phyloP scores from a whole-genome alignment of 2,888 invertebrate genomes.

The Ryuthela nishihirai region DNA sequence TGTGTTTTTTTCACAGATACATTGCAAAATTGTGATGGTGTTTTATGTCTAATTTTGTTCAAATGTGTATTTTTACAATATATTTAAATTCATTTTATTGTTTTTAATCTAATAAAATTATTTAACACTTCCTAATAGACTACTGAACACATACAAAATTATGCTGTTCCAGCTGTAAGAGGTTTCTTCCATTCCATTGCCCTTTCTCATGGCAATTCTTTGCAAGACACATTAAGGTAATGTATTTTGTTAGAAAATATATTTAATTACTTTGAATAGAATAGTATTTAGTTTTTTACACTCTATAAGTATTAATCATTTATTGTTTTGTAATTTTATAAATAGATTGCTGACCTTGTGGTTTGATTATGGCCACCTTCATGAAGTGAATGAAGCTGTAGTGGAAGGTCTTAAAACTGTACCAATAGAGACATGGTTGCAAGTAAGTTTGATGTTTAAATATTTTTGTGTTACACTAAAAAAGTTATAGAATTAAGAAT shows the following conservation, averaged over 20 bases:
- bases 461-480: too few relatives aligned
- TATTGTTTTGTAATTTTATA: not conserved
- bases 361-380: conserved; percentile 96
- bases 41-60: too few relatives aligned
- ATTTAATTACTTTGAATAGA: not conserved
- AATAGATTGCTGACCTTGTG: conserved; percentile 83
- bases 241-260: too few relatives aligned
- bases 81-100: too few relatives aligned
- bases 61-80: too few relatives aligned
- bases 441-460: conserved; percentile 56
- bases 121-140: conserved; percentile 8
- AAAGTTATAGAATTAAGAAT: too few relatives aligned
- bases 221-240: conserved; percentile 83
- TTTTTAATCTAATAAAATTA: too few relatives aligned
- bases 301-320: not conserved
- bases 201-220: conserved; percentile 76
- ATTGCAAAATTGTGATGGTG: too few relatives aligned
- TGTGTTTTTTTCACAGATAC: too few relatives aligned
- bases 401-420: conserved; percentile 87
- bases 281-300: not conserved
- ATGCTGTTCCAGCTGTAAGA: conserved; percentile 89
- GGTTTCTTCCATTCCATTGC: conserved; percentile 96
- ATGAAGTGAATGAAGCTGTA: conserved; percentile 89
- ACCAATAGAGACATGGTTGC: conserved; percentile 97
- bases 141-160: conserved; percentile 63